Evolutionary conservation across 2,797 vertebrate genomes (phyloP).

Genomic region (Calcarius lapponicus): DNA sequence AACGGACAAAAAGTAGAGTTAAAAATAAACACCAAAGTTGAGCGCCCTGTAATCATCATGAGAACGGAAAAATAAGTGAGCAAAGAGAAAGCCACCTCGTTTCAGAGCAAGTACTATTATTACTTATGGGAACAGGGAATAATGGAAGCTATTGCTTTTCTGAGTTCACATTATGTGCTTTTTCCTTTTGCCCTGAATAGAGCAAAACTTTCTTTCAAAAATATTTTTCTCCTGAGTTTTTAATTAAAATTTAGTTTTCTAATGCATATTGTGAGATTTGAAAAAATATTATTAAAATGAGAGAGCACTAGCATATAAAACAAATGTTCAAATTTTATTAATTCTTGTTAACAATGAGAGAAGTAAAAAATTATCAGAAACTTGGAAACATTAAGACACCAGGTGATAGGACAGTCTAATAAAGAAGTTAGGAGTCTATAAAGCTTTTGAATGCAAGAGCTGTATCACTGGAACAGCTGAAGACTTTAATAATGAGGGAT

Average conservation of each 20-base stretch:
- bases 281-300: background rate
- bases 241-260: background rate
- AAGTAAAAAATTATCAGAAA: background rate
- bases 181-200: conserved; percentile 18
- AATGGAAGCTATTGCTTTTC: conserved; percentile 59
- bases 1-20: conserved; percentile 54
- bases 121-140: conserved; percentile 60
- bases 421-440: background rate
- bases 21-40: conserved; percentile 63
- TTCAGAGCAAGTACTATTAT: conserved; percentile 54
- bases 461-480: background rate
- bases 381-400: background rate
- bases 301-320: background rate
- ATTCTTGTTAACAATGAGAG: background rate
- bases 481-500: background rate
- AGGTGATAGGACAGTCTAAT: background rate
- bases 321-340: background rate
- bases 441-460: background rate
- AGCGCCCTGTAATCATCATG: conserved; percentile 44
- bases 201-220: conserved; percentile 8
- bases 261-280: background rate
- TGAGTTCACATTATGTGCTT: conserved; percentile 24
- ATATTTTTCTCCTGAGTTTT: background rate
- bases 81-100: background rate
- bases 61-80: conserved; percentile 55